Percentiles rank a stretch among this genome's conserved stretches.
phyloP scores from a whole-genome alignment of 2,888 invertebrate genomes.

The Koerneria pararmatus region DNA sequence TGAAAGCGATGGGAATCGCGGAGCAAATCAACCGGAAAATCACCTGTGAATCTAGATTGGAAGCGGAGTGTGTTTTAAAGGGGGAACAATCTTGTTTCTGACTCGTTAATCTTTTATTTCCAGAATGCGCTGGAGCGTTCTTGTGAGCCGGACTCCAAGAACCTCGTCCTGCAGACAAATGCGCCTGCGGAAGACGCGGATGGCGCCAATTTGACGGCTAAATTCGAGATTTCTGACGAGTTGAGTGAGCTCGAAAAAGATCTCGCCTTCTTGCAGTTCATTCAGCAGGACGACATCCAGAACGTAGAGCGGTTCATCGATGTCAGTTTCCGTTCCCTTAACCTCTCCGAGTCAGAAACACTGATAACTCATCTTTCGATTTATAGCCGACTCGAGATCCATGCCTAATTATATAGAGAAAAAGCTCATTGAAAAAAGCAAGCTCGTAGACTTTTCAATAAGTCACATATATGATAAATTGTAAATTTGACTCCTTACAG shows the following conservation, averaged over 20 bases:
- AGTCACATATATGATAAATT: not conserved
- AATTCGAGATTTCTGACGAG: conserved; percentile 45
- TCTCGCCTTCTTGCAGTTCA: conserved; percentile 46
- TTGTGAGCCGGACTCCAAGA: conserved; percentile 30
- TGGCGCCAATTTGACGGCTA: conserved; percentile 25
- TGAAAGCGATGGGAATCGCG: conserved; percentile 37
- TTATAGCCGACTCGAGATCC: not conserved
- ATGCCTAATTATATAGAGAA: not conserved
- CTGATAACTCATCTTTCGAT: no score
- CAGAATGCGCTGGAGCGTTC: conserved; percentile 42
- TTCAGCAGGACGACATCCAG: conserved; percentile 45
- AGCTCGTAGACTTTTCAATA: not conserved
- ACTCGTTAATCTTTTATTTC: no score
- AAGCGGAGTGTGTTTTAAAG: conserved; percentile 47
- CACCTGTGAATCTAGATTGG: conserved; percentile 41
- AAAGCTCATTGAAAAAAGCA: not conserved
- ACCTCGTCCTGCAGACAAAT: conserved; percentile 34
- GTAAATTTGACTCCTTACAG: not conserved
- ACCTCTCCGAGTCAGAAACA: no score
- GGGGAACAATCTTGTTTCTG: conserved; percentile 30
- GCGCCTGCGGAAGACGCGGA: conserved; percentile 31
- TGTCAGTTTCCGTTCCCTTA: no score
- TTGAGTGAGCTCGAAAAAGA: conserved; percentile 42
- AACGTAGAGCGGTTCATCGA: conserved; percentile 52
- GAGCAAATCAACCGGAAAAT: conserved; percentile 38